Evolutionary conservation across 2,797 vertebrate species (phyloP), one percentile per base, ranked within the genome.

Genomic region (Eupleurogrammus muticus): DNA sequence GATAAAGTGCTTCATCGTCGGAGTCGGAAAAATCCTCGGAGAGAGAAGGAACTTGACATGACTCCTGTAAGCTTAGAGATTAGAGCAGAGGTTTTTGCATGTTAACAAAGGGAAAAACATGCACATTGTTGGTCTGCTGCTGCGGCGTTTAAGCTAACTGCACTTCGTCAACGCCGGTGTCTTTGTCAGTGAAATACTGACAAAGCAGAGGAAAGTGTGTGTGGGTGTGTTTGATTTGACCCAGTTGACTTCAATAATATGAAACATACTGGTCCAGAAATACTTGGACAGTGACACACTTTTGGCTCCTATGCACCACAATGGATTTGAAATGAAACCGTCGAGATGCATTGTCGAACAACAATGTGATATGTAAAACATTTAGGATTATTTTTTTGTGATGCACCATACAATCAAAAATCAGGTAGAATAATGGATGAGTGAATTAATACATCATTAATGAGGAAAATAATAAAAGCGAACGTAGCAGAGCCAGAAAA

Each of bases 21-120:
- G 34, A 23, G 7, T 54, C 5, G 32, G 9, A 21, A 64, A 16
- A 19, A 20, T 81, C 44, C 60, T 11, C 42, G 28, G 28, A 28
- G 28, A 28, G 28, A 6, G 28, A 23, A 56, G 42, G 42, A 55
- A 55, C 66, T 70, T 32, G 20, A 24, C 40, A 50, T n/a, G 36
- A 11, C 56, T 62, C 44, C 82, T 51, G 70, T 57, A 44, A 61
- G 36, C n/a, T n/a, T n/a, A n/a, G n/a, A n/a, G n/a, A n/a, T n/a
- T n/a, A n/a, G n/a, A n/a, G n/a, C n/a, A n/a, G n/a, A n/a, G 48
- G 38, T 23, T 9, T 48, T 36, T 51, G 23, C 28, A 32, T 75
- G 44, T 60, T 44, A 53, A 51, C 20, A 16, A n/a, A 48, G 40
- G 38, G 52, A 28, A 11, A 55, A 48, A 44, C 1, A 12, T 44